Evolutionary conservation across 2,113 vertebrate genomes (phyloP), one percentile per base, ranked within the genome.

Genomic region (Solenodon paradoxus): DNA sequence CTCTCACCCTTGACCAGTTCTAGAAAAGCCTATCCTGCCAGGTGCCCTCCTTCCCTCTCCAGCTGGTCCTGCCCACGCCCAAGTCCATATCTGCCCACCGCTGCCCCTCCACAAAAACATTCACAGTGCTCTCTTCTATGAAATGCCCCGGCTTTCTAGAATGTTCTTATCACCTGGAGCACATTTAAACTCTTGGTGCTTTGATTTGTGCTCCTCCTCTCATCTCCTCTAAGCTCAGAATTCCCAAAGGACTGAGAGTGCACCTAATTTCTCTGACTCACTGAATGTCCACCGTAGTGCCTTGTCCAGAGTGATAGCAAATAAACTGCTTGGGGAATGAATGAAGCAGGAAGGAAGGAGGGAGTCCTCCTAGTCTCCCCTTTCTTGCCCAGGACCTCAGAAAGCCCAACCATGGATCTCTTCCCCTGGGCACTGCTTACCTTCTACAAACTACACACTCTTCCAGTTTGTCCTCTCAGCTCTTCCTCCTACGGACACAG

Each of bases 51-150:
- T 15, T 32, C 74, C 47, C 15, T 15, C 13, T 4, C 49, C 53
- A 45, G 17, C 26, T 0, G 19, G 20, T 20, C 13, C 78, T 40
- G 3, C 26, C 61, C 2, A 0, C 74, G 45, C 26, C 6, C 19
- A 78, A 42, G 79, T 57, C 30, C 38, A 32, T 12, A 0, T 45
- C 38, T 16, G 68, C 13, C 30, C 1, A 26, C 8, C 3, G 0
- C 75, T 11, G 20, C 74, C 79, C 28, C 74, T 51, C 72, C 47
- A 0, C 2, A 40, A 85, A 63, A 77, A 66, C 32, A 4, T 13
- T 71, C 35, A 1, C 4, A 38, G 5, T 13, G 4, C 30, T 20
- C 1, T 51, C 10, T 61, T 51, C 69, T 74, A 79, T 1, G 53
- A 40, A 59, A 6, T 11, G 45, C 35, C 15, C 20, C 59, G 17